phyloP scores from a whole-genome alignment of 2,113 vertebrate species.

The Monopterus albus region DNA sequence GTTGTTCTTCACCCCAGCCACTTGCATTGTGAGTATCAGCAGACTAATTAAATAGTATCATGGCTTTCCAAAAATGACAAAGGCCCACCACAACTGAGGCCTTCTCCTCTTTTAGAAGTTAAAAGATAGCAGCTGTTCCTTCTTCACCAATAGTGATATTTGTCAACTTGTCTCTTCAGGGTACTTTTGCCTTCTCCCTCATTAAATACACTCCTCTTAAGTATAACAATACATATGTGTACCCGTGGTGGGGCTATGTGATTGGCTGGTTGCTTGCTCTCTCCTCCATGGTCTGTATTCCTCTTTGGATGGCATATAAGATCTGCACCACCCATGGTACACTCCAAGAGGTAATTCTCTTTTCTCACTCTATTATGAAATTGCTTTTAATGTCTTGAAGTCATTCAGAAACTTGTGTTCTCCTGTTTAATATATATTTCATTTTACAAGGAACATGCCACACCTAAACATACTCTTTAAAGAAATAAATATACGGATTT shows the following conservation, averaged over 20 bases:
- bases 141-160: background rate
- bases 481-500: too few relatives aligned
- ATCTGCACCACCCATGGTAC: constrained; percentile 86
- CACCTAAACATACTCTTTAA: too few relatives aligned
- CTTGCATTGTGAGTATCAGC: constrained; percentile 87
- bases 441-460: too few relatives aligned
- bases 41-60: background rate
- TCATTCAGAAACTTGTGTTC: too few relatives aligned
- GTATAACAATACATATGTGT: constrained; percentile 91
- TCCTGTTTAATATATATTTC: too few relatives aligned
- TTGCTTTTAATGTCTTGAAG: too few relatives aligned
- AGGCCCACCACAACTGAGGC: background rate
- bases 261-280: constrained; percentile 91
- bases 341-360: constrained; percentile 89
- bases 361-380: too few relatives aligned
- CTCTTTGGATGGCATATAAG: constrained; percentile 84
- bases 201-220: constrained; percentile 90
- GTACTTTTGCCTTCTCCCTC: constrained; percentile 91
- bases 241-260: constrained; percentile 88
- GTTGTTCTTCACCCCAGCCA: constrained; percentile 90
- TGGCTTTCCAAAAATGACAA: constrained; percentile 17
- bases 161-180: constrained; percentile 73
- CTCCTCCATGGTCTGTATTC: constrained; percentile 91
- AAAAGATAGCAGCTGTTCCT: background rate
- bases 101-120: background rate